A percentile compares a stretch with the other conserved stretches of the same genome.
Conservation (phyloP, 1,140 invertebrate species). For the Cephus cinctus region DNA sequence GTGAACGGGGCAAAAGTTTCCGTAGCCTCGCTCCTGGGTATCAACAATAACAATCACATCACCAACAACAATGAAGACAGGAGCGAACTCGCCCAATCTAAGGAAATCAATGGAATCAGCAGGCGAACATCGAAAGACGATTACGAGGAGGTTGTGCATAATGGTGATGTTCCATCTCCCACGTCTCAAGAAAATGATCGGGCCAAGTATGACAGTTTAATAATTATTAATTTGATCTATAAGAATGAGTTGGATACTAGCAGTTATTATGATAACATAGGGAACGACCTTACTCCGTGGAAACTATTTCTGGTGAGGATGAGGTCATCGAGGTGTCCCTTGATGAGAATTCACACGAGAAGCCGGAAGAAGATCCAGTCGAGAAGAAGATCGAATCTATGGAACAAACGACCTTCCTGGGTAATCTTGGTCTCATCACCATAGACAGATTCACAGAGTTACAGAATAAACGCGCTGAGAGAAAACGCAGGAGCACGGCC, state of each 20-base stretch:
- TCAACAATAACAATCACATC: conserved; percentile 42
- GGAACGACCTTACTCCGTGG: conserved; percentile 29
- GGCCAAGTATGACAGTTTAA: conserved; percentile 24
- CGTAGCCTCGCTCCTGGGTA: conserved; percentile 35
- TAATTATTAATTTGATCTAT: too few species aligned
- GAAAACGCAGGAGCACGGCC: conserved; percentile 58
- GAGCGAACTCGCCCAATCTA: conserved; percentile 14
- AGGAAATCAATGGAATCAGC: conserved; percentile 26
- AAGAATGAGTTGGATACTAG: too few species aligned
- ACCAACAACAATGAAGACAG: conserved; percentile 36
- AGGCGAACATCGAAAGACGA: conserved; percentile 34
- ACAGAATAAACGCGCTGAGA: conserved; percentile 55
- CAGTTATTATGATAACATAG: too few species aligned
- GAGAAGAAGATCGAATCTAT: conserved; percentile 13
- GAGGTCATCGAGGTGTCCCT: conserved; percentile 37
- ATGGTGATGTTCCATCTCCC: conserved; percentile 30
- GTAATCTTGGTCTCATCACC: conserved; percentile 50
- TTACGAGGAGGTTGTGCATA: conserved; percentile 39
- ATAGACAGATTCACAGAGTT: conserved; percentile 49
- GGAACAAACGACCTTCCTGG: conserved; percentile 41
- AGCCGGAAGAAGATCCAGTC: conserved; percentile 17
- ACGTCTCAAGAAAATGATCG: conserved; percentile 18
- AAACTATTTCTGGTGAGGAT: conserved; percentile 37
- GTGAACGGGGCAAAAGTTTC: conserved; percentile 42
- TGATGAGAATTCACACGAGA: conserved; percentile 31